Evolutionary conservation across 2,113 vertebrate genomes (phyloP).

Genomic region (Rhinolophus ferrumequinum): DNA sequence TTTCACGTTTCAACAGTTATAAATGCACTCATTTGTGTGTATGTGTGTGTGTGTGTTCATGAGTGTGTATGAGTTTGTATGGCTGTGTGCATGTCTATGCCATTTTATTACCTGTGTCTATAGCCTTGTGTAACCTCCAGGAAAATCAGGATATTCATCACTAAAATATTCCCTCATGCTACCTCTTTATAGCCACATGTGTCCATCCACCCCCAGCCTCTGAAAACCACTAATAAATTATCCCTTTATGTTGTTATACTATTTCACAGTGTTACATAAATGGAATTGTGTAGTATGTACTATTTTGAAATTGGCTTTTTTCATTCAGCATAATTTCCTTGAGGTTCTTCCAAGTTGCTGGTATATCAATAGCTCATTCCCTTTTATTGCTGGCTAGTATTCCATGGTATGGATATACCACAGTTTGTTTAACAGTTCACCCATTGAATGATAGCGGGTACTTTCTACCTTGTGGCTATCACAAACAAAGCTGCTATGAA

Average conservation of each 20-base stretch:
- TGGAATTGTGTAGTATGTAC: neutral
- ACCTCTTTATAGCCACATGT: neutral
- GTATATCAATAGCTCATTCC: neutral
- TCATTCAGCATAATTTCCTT: neutral
- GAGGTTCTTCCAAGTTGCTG: neutral
- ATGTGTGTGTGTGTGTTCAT: neutral
- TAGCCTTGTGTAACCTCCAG: neutral
- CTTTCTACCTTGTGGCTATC: neutral
- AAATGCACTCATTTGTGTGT: neutral
- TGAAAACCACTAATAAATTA: neutral
- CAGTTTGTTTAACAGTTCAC: neutral
- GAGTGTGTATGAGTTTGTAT: neutral
- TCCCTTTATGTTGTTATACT: neutral
- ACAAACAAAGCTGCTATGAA: neutral
- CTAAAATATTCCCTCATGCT: neutral
- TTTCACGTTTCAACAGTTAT: neutral
- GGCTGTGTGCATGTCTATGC: neutral
- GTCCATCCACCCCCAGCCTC: rapidly evolving
- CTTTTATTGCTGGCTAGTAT: neutral
- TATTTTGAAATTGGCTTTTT: neutral
- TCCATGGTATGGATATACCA: neutral
- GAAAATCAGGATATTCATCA: neutral
- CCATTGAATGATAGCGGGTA: neutral
- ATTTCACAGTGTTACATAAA: neutral
- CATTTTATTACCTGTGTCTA: neutral